phyloP scores from a whole-genome alignment of 2,113 vertebrate species.

The Andinoacara biseriatus region DNA sequence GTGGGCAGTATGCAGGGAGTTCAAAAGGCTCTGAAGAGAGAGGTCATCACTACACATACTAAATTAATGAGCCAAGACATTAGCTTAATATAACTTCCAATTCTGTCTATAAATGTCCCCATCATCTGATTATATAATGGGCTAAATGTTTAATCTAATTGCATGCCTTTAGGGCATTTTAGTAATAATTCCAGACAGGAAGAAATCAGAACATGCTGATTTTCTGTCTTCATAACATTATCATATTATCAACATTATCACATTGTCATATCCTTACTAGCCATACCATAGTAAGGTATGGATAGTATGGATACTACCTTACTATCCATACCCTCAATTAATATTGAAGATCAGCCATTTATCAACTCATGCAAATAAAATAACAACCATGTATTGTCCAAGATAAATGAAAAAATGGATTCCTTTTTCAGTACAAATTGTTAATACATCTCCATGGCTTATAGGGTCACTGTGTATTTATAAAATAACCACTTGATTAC shows the following conservation, averaged over 20 bases:
- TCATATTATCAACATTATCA: no score
- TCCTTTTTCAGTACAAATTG: neutral
- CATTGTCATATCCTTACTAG: neutral
- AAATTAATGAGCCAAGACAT: neutral
- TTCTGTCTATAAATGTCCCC: neutral
- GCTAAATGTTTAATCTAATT: conserved; percentile 15
- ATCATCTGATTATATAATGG: neutral
- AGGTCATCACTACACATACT: neutral
- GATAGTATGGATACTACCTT: no score
- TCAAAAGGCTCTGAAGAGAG: neutral
- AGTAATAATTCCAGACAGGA: neutral
- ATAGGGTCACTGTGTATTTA: neutral
- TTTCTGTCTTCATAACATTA: neutral
- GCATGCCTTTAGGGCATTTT: neutral
- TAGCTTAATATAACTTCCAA: neutral
- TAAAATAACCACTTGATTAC: neutral
- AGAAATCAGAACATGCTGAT: neutral
- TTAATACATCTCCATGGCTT: neutral
- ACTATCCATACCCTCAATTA: neutral
- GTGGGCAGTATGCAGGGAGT: neutral
- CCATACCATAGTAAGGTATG: neutral
- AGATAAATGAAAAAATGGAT: neutral
- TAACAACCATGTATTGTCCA: neutral
- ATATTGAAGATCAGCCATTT: neutral
- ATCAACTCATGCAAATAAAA: neutral